Conservation (phyloP, 2,113 vertebrate genomes). For the Callorhinus ursinus region DNA sequence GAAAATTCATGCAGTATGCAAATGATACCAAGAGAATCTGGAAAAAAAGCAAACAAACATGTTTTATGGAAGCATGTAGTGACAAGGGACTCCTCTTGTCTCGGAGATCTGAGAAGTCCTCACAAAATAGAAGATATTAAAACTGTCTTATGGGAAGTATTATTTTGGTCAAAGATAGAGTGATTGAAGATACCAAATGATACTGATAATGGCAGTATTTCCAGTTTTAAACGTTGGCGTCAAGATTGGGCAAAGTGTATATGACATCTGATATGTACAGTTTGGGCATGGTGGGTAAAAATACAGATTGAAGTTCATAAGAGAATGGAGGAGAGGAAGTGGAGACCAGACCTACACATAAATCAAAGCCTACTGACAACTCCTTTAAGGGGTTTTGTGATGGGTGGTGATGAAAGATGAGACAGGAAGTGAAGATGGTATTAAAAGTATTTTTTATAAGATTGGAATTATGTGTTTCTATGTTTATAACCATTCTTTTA, state of each 20-base stretch:
- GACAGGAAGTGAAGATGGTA: neutral
- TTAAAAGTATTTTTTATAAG: neutral
- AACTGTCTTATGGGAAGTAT: neutral
- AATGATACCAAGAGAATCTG: neutral
- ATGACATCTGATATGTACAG: accelerated
- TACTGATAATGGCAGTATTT: neutral
- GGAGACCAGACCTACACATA: neutral
- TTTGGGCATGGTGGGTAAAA: neutral
- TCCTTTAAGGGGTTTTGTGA: neutral
- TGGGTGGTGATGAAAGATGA: neutral
- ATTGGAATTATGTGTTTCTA: neutral
- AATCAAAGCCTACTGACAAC: neutral
- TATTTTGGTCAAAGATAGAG: neutral
- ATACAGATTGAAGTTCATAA: neutral
- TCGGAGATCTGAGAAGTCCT: neutral
- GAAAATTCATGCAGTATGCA: neutral
- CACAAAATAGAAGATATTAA: neutral
- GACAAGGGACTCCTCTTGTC: neutral
- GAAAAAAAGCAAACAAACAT: neutral
- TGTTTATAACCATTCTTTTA: neutral
- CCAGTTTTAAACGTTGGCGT: neutral
- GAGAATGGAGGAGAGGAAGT: neutral
- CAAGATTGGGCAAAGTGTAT: neutral
- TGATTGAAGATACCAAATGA: neutral
- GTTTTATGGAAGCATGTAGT: neutral